Conservation (phyloP, 1,140 invertebrate species). For the Conus betulinus region DNA sequence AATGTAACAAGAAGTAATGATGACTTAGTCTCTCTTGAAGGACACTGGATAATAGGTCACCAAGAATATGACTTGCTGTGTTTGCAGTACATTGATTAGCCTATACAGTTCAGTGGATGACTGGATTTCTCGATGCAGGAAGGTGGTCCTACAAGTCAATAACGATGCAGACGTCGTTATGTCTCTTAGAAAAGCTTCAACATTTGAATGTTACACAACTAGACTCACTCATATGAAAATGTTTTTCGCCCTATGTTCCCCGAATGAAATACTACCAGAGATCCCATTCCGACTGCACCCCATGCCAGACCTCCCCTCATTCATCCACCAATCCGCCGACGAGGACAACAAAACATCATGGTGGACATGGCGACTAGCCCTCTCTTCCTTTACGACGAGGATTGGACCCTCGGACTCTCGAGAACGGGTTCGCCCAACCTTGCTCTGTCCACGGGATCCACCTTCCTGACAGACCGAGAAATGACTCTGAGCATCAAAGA, state of each 20-base stretch:
- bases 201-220: too few relatives aligned
- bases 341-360: background rate
- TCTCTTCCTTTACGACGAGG: background rate
- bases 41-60: too few relatives aligned
- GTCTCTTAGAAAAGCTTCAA: too few relatives aligned
- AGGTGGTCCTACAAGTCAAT: too few relatives aligned
- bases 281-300: slow-evolving; percentile 25
- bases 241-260: background rate
- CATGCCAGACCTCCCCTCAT: background rate
- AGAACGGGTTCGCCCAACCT: background rate
- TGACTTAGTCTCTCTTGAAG: too few relatives aligned
- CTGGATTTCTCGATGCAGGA: too few relatives aligned
- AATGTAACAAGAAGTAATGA: too few relatives aligned
- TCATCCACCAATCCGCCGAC: background rate
- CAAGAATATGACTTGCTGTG: too few relatives aligned
- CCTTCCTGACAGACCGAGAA: slow-evolving; percentile 5
- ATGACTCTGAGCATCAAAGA: background rate
- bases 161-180: too few relatives aligned
- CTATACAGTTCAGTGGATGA: too few relatives aligned
- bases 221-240: too few relatives aligned
- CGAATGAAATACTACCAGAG: background rate
- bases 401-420: background rate
- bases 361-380: slow-evolving; percentile 4
- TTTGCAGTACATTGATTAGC: too few relatives aligned
- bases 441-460: background rate